Base-by-base conservation (phyloP, 2,888 invertebrate genomes). In the Epiblema foenella region DNA sequence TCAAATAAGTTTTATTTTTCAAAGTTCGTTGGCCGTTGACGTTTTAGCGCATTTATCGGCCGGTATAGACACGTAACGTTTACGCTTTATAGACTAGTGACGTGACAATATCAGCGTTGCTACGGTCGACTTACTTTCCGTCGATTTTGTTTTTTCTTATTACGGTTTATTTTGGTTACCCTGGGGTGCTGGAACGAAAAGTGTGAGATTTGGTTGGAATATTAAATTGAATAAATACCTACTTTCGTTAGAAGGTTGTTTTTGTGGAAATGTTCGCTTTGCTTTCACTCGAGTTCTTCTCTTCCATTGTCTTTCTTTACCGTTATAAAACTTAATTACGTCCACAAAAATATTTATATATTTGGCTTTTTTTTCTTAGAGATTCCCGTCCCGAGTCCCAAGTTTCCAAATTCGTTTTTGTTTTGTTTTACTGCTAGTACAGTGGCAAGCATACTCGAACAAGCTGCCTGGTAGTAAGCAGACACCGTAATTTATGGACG, bases 61-160 rank as follows among this genome's bases (percentile, higher is more conserved):
- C 78, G 74, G 76, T 75, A 79, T 81, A 74, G 78, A 80, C 87
- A 88, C 87, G 88, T 88, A 85, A 80, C 79, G 75, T 78, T 86
- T 81, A 87, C 85, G 85, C 82, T 85, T 83, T 79, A 79, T 80
- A 85, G 78, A 78, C 76, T 84, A 82, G 83, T 82, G 87, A 87
- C 88, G 89, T 88, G 89, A 87, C 87, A 79, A 86, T 89, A 88
- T 87, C 79, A 85, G 77, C 77, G 76, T 78, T 79, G 82, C 80
- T 66, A 57, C 73, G 73, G 75, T 79, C 80, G 79, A 82, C 82
- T 74, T 79, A 76, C 78, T 80, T 77, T 77, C 78, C 77, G 79
- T 80, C 79, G 77, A 77, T 78, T 76, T 78, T 80, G 79, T 81
- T 80, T 82, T 84, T 79, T 78, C 75, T 75, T 76, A 74, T 75